These are phyloP conservation scores for Austrolebias charrua DNA, from an alignment of 2,797 vertebrate species.

Conservation along the genomic window DNA sequence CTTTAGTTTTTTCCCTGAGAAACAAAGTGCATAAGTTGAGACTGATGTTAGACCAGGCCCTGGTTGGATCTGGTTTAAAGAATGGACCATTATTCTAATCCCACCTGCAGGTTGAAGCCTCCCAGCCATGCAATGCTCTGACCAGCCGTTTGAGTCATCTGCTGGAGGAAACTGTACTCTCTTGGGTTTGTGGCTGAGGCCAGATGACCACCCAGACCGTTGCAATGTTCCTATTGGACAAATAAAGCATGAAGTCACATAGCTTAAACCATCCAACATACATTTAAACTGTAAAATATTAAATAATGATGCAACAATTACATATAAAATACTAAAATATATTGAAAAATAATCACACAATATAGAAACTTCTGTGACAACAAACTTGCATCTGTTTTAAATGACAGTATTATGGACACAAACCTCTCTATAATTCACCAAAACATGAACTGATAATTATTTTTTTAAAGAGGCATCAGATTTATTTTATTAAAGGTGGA, in stretches of 20 bases:
- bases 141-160: background rate
- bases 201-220: constrained; percentile 10
- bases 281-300: background rate
- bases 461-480: no score
- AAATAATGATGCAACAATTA: background rate
- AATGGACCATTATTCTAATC: background rate
- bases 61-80: background rate
- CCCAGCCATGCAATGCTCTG: constrained; percentile 25
- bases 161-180: constrained; percentile 34
- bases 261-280: background rate
- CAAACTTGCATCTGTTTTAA: no score
- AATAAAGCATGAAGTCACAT: background rate
- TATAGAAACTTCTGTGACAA: no score
- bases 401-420: no score
- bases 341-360: no score
- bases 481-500: no score
- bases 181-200: constrained; percentile 11
- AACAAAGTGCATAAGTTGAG: background rate
- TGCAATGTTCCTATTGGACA: constrained; percentile 34
- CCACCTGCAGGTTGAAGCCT: constrained; percentile 44
- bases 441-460: no score
- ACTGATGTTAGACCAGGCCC: background rate
- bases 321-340: no score
- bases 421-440: no score
- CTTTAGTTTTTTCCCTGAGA: no score